Conservation (phyloP, 2,888 invertebrate species). For the Eucriotettix oculatus region DNA sequence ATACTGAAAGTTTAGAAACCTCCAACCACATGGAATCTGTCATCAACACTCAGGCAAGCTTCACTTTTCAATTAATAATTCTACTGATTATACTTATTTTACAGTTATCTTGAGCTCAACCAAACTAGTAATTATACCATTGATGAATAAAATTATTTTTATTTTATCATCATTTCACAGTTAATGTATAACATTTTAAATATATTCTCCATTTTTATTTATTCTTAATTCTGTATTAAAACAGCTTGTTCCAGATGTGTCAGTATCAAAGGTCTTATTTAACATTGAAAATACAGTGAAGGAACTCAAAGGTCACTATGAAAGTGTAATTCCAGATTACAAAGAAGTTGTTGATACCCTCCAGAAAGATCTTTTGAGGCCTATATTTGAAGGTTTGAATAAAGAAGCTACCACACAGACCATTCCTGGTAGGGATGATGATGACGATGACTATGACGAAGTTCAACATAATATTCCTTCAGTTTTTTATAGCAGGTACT, state of each 20-base stretch:
- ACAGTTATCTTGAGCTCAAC: too few species aligned
- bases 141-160: neutral
- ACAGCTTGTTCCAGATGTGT: conserved; percentile 37
- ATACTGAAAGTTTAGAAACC: too few species aligned
- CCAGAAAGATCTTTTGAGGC: conserved; percentile 48
- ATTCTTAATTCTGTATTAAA: conserved; percentile 19
- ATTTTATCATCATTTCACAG: neutral
- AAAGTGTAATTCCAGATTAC: conserved; percentile 45
- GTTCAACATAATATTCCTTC: neutral
- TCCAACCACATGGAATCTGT: too few species aligned
- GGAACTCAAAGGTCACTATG: conserved; percentile 37
- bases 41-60: too few species aligned
- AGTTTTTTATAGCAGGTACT: too few species aligned
- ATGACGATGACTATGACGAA: neutral
- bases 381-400: conserved; percentile 16
- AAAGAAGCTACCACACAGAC: conserved; percentile 6
- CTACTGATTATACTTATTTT: too few species aligned
- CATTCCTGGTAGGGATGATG: neutral
- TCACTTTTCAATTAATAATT: too few species aligned
- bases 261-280: conserved; percentile 43
- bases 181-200: neutral
- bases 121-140: neutral
- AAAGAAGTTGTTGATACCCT: conserved; percentile 41
- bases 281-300: conserved; percentile 39
- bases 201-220: neutral